These are phyloP conservation scores for Pteronotus mesoamericanus DNA, from an alignment of 2,797 vertebrate species.

Conservation along the genomic window DNA sequence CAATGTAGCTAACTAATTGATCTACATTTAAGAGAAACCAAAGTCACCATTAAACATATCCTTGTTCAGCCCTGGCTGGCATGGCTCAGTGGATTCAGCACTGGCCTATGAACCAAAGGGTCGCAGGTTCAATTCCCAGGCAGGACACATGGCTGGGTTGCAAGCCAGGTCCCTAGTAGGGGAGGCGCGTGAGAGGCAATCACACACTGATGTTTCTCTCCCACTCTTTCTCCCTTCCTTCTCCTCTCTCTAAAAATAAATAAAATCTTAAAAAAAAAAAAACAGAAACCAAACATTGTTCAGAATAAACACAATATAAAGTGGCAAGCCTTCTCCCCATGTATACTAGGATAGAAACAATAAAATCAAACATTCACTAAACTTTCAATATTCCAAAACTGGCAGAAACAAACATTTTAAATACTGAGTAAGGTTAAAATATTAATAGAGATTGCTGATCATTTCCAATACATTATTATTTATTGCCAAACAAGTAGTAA, in stretches of 20 bases:
- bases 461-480: not conserved
- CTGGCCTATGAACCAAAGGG: too few species aligned
- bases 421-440: not conserved
- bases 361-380: not conserved
- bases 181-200: too few species aligned
- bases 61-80: too few species aligned
- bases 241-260: too few species aligned
- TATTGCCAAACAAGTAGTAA: not conserved
- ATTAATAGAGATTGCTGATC: not conserved
- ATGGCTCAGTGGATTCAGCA: too few species aligned
- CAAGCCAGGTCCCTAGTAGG: too few species aligned
- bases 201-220: too few species aligned
- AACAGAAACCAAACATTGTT: too few species aligned
- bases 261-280: too few species aligned
- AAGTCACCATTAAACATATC: not conserved
- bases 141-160: too few species aligned
- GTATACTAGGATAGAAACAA: not conserved
- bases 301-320: not conserved
- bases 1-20: not conserved
- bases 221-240: too few species aligned
- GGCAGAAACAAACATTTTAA: not conserved
- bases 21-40: not conserved
- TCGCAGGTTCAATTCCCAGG: too few species aligned
- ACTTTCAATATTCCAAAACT: slow-evolving; percentile 5
- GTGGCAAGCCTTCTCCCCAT: not conserved